Base-by-base conservation (phyloP, 2,888 invertebrate genomes). In the Sesamia inferens region DNA sequence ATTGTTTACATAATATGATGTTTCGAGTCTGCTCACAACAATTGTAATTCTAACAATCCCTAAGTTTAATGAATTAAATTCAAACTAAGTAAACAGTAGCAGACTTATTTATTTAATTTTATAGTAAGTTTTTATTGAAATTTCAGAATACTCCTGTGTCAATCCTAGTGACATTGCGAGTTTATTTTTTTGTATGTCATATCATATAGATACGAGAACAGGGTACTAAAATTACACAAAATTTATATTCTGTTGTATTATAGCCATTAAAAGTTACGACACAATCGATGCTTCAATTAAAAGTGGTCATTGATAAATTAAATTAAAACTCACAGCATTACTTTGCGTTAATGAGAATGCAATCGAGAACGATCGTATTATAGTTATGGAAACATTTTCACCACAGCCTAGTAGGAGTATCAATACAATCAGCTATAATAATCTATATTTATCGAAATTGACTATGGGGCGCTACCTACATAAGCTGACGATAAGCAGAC, bases 311-410 rank as follows among this genome's bases (percentile, higher is more conserved):
- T 79, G 67, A 76, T 82, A 74, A 73, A 77, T 77, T 74, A 79
- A 79, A 77, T 76, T 84, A 77, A 85, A 84, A 75, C 54, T 54
- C 58, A 76, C 74, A 66, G 48, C 68, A 77, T 81, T 81, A 77
- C 80, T 76, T 76, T 78, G 64, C 31, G 62, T 74, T 79, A 77
- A 69, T 82, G 78, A 78, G 72, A 78, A 77, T 69, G 72, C 79
- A 80, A 82, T 78, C 74, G 74, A 82, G 79, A 61, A 71, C 55
- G 59, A 82, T 86, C 69, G 55, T 75, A 79, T 73, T 76, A 71
- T 86, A 77, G 84, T 80, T 79, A 86, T 58, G 55, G 47, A 65
- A 61, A 76, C 62, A 75, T 62, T 82, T 86, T 67, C 70, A 71
- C 67, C 65, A 48, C 63, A 65, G 51, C 54, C 48, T 77, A 75